Evolutionary conservation across 2,113 vertebrate genomes (phyloP).

Genomic region (Etia nguti): DNA sequence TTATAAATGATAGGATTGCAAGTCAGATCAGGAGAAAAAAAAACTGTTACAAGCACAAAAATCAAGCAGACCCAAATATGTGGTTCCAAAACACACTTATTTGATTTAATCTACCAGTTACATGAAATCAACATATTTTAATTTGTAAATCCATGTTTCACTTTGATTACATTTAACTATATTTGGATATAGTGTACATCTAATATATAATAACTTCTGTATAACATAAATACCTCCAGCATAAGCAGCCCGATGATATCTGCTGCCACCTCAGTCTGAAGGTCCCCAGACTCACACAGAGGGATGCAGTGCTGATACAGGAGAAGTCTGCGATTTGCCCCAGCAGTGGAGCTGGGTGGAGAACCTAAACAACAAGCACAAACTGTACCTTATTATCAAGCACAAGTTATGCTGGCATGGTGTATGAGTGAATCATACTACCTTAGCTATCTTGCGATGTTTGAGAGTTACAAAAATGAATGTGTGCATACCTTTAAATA

Average conservation of each 20-base stretch:
- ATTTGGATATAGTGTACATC: not conserved
- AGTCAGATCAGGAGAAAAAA: not conserved
- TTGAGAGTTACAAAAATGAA: not conserved
- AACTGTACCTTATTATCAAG: not conserved
- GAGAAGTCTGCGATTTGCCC: constrained; percentile 76
- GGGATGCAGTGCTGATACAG: constrained; percentile 84
- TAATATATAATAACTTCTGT: not conserved
- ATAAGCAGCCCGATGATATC: constrained; percentile 92
- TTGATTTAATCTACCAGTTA: not conserved
- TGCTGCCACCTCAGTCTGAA: constrained; percentile 80
- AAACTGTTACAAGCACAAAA: not conserved
- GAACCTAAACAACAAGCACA: constrained; percentile 73
- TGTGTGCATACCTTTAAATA: constrained; percentile 81
- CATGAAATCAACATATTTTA: not conserved
- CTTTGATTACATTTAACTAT: not conserved
- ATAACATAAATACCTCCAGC: constrained; percentile 81
- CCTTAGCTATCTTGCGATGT: not conserved
- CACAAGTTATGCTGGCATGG: not conserved
- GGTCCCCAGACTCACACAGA: constrained; percentile 89
- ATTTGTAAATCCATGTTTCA: not conserved
- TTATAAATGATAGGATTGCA: not conserved
- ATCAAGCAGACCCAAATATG: not conserved
- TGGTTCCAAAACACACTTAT: not conserved
- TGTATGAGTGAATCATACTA: not conserved
- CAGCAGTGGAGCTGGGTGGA: constrained; percentile 72